Evolutionary conservation across 2,113 vertebrate species (phyloP), one percentile per base, ranked within the genome.

Genomic region (Leuciscus idus): DNA sequence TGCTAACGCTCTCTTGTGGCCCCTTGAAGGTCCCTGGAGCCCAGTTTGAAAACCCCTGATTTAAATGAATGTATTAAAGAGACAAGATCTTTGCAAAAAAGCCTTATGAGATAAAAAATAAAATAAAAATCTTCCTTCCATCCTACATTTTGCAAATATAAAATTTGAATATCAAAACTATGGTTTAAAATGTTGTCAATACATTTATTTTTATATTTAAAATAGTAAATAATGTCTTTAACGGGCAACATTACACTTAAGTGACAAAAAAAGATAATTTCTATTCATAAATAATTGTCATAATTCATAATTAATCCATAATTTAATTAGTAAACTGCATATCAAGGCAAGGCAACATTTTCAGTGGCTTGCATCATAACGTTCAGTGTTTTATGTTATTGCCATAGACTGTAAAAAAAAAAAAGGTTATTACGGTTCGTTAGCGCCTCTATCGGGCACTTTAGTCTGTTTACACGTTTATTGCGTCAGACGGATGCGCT

Each of bases 401-500:
- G 9, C 43, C 39, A 7, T 43, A 43, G 39, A 8, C 39, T 39
- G 39, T 39, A 39, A 39, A 39, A 36, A 33, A 33, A 39, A 39
- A 39, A 39, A 39, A 39, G 39, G 39, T 39, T 39, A 7, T 30
- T 30, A 21, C 7, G 15, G 21, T 12, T 46, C 4, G 28, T 9
- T 52, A 10, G 39, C 59, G 59, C 78, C 39, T 64, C 57, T 81
- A n/a, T 26, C n/a, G 79, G 79, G 6, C 33, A 81, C 79, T 48
- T 39, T 7, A 5, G 23, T 1, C 12, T 19, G 12, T 72, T 57
- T 82, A 17, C 55, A 59, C 4, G 23, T 43, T 30, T 76, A n/a
- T 95, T 95, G 95, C 94, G 87, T 95, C 95, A 95, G 94, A 89
- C 87, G 4, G 48, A n/a, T 21, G 62, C 6, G 33, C 36, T 77